These are phyloP conservation scores for Campaea margaritaria DNA, from an alignment of 2,888 invertebrate genomes.

Conservation along the genomic window DNA sequence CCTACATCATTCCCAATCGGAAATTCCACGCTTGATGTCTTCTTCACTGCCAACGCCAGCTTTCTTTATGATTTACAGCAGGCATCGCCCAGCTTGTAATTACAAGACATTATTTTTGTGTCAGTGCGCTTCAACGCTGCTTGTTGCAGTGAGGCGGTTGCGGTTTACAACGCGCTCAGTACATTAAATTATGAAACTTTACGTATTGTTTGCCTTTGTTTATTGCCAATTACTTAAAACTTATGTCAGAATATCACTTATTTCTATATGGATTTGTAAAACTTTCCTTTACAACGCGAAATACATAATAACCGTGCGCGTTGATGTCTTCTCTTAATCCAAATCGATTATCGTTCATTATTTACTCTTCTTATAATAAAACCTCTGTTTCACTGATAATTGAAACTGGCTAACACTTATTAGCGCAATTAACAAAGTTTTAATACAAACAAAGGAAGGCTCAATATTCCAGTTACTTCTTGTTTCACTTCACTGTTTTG, in stretches of 20 bases:
- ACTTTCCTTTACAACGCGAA: too few species aligned
- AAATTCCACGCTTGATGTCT: constrained; percentile 78
- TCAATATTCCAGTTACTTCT: constrained; percentile 48
- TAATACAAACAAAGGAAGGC: constrained; percentile 45
- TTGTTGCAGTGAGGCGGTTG: constrained; percentile 8
- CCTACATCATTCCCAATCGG: constrained; percentile 75
- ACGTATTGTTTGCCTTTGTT: constrained; percentile 22
- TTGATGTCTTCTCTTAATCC: constrained; percentile 24
- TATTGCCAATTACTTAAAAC: constrained; percentile 8
- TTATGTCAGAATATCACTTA: too few species aligned
- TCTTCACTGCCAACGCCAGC: constrained; percentile 64
- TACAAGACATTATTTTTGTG: constrained; percentile 56
- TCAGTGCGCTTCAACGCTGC: constrained; percentile 41
- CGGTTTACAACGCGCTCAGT: constrained; percentile 7
- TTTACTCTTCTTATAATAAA: constrained; percentile 7
- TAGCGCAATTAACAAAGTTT: constrained; percentile 55
- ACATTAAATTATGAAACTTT: background rate
- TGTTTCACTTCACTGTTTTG: constrained; percentile 40
- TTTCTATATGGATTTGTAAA: background rate
- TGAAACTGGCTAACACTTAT: constrained; percentile 38
- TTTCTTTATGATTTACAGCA: constrained; percentile 78
- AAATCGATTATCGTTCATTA: background rate
- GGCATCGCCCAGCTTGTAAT: constrained; percentile 56
- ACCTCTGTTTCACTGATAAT: constrained; percentile 48
- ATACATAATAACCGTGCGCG: constrained; percentile 17